Conservation (phyloP, 2,888 invertebrate genomes). For the Eumacrocentrus americanus region DNA sequence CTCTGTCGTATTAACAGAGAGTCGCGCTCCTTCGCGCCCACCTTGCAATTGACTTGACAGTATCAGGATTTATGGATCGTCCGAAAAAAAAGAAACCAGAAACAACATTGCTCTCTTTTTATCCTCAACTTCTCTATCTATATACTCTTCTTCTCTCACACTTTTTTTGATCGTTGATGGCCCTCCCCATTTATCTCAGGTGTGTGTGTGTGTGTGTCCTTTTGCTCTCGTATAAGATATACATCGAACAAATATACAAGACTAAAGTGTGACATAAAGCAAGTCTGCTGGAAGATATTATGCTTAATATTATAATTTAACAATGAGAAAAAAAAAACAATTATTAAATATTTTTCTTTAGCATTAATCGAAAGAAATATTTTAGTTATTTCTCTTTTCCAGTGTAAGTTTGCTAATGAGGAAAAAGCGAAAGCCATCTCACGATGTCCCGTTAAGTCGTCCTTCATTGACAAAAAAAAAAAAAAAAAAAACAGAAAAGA, state of each 20-base stretch:
- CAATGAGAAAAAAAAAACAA: no score
- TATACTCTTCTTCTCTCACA: no score
- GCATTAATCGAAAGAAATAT: no score
- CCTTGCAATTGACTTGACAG: slow-evolving; percentile 10
- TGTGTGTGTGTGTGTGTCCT: neutral
- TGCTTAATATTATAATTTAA: no score
- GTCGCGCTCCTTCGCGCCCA: neutral
- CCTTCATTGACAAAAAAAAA: slow-evolving; percentile 9
- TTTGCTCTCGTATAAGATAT: slow-evolving; percentile 8
- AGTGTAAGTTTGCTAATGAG: slow-evolving; percentile 28
- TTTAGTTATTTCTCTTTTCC: no score
- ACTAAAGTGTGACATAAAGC: no score
- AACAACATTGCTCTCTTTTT: neutral
- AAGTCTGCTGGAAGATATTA: no score
- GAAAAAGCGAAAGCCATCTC: slow-evolving; percentile 30
- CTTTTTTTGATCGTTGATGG: no score
- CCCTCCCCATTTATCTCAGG: neutral
- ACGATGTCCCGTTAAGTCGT: slow-evolving; percentile 21
- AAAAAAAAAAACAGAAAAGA: slow-evolving; percentile 14
- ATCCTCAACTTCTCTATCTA: neutral
- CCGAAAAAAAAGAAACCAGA: neutral
- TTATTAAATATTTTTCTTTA: no score
- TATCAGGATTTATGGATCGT: slow-evolving; percentile 15
- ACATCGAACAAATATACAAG: no score
- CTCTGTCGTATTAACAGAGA: slow-evolving; percentile 7